A percentile compares a stretch with the other conserved stretches of the same genome.
These are phyloP conservation scores for Callinectes sapidus DNA, from an alignment of 2,888 invertebrate species.

Conservation along the genomic window DNA sequence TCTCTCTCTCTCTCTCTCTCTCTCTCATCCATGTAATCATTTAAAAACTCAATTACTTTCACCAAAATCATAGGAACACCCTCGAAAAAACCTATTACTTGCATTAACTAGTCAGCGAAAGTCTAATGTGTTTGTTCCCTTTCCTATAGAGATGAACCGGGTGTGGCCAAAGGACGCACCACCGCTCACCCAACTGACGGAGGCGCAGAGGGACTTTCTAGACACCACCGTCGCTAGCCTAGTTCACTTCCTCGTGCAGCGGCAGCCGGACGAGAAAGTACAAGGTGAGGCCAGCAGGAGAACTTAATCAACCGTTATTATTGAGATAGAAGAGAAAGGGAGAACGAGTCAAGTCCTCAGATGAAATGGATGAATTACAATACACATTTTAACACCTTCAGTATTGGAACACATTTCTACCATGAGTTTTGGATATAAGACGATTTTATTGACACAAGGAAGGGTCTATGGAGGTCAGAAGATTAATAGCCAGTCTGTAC, in stretches of 20 bases:
- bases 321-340: background rate
- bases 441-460: no score
- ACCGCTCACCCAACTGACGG: background rate
- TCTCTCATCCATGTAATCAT: background rate
- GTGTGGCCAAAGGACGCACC: background rate
- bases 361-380: no score
- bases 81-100: no score
- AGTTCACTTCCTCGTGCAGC: background rate
- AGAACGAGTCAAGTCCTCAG: background rate
- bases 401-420: no score
- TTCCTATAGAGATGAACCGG: background rate
- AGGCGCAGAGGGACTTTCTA: background rate
- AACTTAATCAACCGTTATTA: background rate
- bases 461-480: no score
- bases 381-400: no score
- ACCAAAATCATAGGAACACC: no score
- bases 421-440: no score
- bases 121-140: background rate
- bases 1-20: background rate
- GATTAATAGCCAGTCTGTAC: no score
- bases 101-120: no score
- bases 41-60: no score
- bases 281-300: background rate
- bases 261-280: background rate
- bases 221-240: conserved; percentile 11